These are phyloP conservation scores for Epizoanthus stellaris DNA, from an alignment of 92 coral and sea anemone genomes.

Conservation along the genomic window DNA sequence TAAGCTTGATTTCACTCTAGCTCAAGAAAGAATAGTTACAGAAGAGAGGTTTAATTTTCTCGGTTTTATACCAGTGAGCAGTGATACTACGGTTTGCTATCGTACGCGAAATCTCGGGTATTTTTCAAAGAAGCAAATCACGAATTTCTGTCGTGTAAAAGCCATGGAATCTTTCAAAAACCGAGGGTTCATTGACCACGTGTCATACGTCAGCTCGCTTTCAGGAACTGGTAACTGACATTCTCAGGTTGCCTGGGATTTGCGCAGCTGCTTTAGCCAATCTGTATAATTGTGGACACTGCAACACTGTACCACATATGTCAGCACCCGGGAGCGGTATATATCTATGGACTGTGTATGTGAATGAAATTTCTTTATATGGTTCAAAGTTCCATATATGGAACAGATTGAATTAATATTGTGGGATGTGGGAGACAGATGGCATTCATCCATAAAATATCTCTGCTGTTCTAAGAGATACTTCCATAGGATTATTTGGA, in stretches of 20 bases:
- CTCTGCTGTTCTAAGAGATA: too few species aligned
- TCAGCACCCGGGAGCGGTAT: too few species aligned
- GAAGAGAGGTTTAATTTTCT: conserved; percentile 47
- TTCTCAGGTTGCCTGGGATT: background rate
- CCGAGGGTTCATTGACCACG: conserved; percentile 49
- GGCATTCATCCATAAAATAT: too few species aligned
- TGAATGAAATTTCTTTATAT: too few species aligned
- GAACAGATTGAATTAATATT: too few species aligned
- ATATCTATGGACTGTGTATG: too few species aligned
- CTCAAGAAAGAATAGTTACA: conserved; percentile 42
- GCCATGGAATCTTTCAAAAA: conserved; percentile 67
- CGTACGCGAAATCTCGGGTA: conserved; percentile 52
- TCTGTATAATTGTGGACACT: too few species aligned
- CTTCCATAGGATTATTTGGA: too few species aligned
- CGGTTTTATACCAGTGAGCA: conserved; percentile 52
- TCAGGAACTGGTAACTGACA: conserved; percentile 42
- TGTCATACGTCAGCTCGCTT: conserved; percentile 55
- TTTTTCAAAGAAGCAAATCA: conserved; percentile 59
- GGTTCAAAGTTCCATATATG: too few species aligned
- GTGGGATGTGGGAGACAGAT: too few species aligned
- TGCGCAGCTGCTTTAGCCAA: too few species aligned
- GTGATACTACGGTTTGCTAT: conserved; percentile 39
- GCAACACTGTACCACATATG: too few species aligned
- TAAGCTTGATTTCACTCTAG: conserved; percentile 62
- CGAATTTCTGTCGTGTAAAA: conserved; percentile 65